A percentile compares a stretch with the other conserved stretches of the same genome.
Conservation (phyloP, 2,888 invertebrate genomes). For the Synanthedon andrenaeformis region DNA sequence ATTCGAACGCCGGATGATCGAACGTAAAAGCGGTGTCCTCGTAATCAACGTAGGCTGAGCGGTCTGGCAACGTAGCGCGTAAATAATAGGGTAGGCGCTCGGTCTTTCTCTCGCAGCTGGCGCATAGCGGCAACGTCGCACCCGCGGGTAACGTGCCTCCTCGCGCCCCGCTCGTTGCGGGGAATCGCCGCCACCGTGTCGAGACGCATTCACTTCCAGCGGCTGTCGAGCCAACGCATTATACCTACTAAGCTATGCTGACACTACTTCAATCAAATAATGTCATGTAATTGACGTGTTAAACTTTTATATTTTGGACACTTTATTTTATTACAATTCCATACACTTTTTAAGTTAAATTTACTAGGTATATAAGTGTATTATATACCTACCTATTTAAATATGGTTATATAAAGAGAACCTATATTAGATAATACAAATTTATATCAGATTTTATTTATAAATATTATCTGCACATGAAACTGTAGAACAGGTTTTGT, state of each 20-base stretch:
- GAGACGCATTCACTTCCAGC: slow-evolving; percentile 41
- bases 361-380: no score
- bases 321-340: not conserved
- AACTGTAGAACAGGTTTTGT: slow-evolving; percentile 5
- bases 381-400: no score
- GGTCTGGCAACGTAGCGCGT: slow-evolving; percentile 66
- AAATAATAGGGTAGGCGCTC: slow-evolving; percentile 70
- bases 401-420: no score
- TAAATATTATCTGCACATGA: not conserved
- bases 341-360: no score
- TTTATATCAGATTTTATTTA: no score
- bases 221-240: slow-evolving; percentile 28
- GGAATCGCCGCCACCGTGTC: slow-evolving; percentile 32
- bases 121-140: slow-evolving; percentile 63
- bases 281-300: not conserved
- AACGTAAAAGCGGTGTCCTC: slow-evolving; percentile 71
- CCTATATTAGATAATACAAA: no score
- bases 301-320: slow-evolving; percentile 4
- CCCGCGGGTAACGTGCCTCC: slow-evolving; percentile 34
- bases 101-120: slow-evolving; percentile 70
- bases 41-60: slow-evolving; percentile 69
- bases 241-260: slow-evolving; percentile 39
- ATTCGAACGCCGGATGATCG: slow-evolving; percentile 54
- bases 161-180: slow-evolving; percentile 25
- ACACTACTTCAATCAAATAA: not conserved